phyloP scores from a whole-genome alignment of 2,888 invertebrate species.

The Calephelis perditalis region DNA sequence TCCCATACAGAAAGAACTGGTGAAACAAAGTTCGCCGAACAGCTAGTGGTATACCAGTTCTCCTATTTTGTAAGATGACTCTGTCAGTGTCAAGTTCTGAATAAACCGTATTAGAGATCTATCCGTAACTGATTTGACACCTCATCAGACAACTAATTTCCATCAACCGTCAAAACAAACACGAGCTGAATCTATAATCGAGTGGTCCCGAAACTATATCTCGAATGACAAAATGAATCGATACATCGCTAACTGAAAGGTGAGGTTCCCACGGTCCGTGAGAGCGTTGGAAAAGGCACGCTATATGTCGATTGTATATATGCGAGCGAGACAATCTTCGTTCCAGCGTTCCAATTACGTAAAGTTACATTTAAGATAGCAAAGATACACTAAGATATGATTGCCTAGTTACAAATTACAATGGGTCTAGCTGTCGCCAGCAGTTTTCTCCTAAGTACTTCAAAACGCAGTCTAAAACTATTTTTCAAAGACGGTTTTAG shows the following conservation, averaged over 20 bases:
- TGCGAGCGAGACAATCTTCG: conserved; percentile 26
- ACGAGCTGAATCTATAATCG: conserved; percentile 20
- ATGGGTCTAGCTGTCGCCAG: no score
- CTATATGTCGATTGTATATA: conserved; percentile 14
- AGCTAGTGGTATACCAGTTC: no score
- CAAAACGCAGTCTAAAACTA: no score
- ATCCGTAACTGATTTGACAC: conserved; percentile 12
- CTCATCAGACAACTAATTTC: conserved; percentile 1
- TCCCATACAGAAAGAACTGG: no score
- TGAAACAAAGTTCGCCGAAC: no score
- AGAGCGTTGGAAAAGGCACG: conserved; percentile 33
- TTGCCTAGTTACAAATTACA: conserved; percentile 11
- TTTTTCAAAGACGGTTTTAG: no score
- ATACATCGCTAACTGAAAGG: conserved; percentile 44
- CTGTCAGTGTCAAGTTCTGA: background rate
- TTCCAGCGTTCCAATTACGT: conserved; percentile 34
- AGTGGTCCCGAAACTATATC: conserved; percentile 31
- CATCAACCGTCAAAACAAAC: conserved; percentile 21
- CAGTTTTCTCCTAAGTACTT: no score
- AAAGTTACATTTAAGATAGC: conserved; percentile 28
- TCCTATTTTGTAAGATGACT: background rate
- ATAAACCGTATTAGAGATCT: background rate
- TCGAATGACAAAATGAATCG: conserved; percentile 39
- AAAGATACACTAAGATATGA: conserved; percentile 8
- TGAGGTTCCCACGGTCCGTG: conserved; percentile 51